Conservation (phyloP, 2,113 vertebrate genomes). For the Miniopterus natalensis region DNA sequence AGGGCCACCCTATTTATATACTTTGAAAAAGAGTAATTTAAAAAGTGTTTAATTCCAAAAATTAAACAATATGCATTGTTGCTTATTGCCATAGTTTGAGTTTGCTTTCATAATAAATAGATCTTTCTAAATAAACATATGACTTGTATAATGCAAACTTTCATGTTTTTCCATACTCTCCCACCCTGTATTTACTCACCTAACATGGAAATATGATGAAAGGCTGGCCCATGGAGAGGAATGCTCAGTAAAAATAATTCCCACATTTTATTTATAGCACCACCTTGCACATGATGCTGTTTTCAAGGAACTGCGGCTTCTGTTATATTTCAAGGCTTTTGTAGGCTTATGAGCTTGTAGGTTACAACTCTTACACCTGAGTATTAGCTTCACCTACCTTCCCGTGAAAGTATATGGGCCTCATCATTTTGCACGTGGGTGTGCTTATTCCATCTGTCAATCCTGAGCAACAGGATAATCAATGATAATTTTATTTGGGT, state of each 20-base stretch:
- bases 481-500: background rate
- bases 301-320: background rate
- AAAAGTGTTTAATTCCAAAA: too few relatives aligned
- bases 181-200: background rate
- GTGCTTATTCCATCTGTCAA: background rate
- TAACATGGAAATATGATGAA: background rate
- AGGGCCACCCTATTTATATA: background rate
- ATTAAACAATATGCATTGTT: background rate
- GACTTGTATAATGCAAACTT: background rate
- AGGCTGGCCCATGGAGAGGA: background rate
- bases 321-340: background rate
- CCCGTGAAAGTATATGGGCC: background rate
- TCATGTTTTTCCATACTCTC: background rate
- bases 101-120: background rate
- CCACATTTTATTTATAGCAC: background rate
- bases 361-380: background rate
- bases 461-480: slow-evolving; percentile 1
- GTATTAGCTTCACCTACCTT: background rate
- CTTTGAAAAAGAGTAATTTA: background rate
- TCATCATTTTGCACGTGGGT: background rate
- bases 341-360: background rate
- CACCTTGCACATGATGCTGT: background rate
- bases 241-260: background rate
- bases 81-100: background rate
- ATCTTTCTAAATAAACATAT: background rate